Base-by-base conservation (phyloP, 2,888 invertebrate species). In the Nysson spinosus region DNA sequence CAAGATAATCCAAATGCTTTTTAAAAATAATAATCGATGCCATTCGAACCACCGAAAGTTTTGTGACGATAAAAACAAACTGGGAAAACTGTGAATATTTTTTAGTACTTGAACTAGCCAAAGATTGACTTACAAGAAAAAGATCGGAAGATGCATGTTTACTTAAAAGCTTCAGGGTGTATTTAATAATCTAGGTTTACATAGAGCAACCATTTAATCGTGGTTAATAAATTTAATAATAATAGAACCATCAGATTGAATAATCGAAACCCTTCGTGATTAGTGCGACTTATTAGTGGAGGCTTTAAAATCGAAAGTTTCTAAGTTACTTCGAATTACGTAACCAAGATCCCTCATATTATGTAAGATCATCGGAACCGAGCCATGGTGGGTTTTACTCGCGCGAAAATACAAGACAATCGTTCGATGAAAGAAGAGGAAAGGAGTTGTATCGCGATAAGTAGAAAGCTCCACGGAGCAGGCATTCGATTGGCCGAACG, bases 1-100 rank as follows among this genome's bases (percentile, higher is more conserved):
- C 79, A 78, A 43, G 86, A 87, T 60, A 84, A 86, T 62, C 86
- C 86, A 1, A 71, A 83, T 32, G 78, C 77, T 32, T 81, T 79
- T 49, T 83, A 62, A 79, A 12, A 9, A 40, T 2, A 1, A 5
- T n/a, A 6, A n/a, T n/a, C n/a, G 4, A 9, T 5, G 26, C 5
- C 9, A 7, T 24, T 5, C 24, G 24, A 24, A 24, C 9, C 9
- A 24, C 9, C 24, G 24, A 5, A 9, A 24, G 9, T 24, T 24
- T 24, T 7, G 5, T 9, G 24, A 7, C n/a, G n/a, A n/a, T n/a
- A n/a, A n/a, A n/a, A n/a, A n/a, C n/a, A n/a, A n/a, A n/a, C n/a
- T n/a, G n/a, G n/a, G n/a, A n/a, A n/a, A n/a, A n/a, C n/a, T n/a
- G n/a, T n/a, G n/a, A n/a, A n/a, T n/a, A n/a, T n/a, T n/a, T n/a